These are phyloP conservation scores for Scarus forsteni DNA, from an alignment of 2,797 vertebrate genomes.

Conservation along the genomic window DNA sequence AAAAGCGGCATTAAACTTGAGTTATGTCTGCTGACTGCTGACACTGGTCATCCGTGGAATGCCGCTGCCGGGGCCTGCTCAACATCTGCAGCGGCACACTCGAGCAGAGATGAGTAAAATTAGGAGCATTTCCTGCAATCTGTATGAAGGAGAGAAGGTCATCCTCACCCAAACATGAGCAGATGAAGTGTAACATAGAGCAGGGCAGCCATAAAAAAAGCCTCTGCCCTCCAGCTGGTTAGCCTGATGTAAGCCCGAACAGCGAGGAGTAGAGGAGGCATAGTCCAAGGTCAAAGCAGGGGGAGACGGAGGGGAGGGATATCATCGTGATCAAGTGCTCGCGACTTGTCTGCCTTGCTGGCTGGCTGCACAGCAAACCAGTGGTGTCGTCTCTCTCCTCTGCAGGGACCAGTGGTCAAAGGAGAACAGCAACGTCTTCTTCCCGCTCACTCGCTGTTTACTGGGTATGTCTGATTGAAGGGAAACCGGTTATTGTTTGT, in stretches of 20 bases:
- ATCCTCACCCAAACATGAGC: conserved; percentile 60
- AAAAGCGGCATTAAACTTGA: conserved; percentile 69
- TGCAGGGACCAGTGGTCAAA: conserved; percentile 20
- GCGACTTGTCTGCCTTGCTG: conserved; percentile 41
- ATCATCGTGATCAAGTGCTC: conserved; percentile 64
- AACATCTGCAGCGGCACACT: conserved; percentile 74
- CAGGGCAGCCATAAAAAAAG: conserved; percentile 59
- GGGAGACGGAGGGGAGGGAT: conserved; percentile 31
- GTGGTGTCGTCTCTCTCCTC: conserved; percentile 38
- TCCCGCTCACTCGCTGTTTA: conserved; percentile 21
- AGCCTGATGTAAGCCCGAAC: conserved; percentile 55
- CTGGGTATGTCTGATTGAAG: conserved; percentile 14
- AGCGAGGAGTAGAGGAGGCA: conserved; percentile 34
- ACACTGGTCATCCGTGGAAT: conserved; percentile 74
- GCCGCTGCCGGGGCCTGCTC: conserved; percentile 58
- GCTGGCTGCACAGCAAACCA: conserved; percentile 32
- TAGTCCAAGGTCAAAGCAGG: conserved; percentile 65
- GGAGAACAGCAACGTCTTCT: conserved; percentile 17
- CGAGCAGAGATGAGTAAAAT: conserved; percentile 68
- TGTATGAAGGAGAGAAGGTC: conserved; percentile 60
- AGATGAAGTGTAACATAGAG: conserved; percentile 68
- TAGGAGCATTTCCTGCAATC: conserved; percentile 77
- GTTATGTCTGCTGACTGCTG: conserved; percentile 62
- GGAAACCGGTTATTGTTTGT: too few species aligned
- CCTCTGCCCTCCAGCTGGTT: conserved; percentile 52